Evolutionary conservation across 2,888 invertebrate genomes (phyloP).

Genomic region (Chymomyza amoena): DNA sequence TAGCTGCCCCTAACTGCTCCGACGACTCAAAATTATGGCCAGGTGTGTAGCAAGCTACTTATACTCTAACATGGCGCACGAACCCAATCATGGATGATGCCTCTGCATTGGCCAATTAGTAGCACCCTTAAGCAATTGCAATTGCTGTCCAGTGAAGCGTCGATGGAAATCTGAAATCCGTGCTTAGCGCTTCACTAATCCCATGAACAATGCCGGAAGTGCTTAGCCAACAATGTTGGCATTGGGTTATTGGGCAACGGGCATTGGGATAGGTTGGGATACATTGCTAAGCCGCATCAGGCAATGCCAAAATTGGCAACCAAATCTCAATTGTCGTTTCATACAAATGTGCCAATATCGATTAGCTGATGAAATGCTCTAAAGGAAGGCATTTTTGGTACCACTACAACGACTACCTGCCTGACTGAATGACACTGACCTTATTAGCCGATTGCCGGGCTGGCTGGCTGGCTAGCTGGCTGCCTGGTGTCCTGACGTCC

Average conservation of each 20-base stretch:
- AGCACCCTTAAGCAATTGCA: conserved; percentile 1
- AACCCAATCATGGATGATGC: not conserved
- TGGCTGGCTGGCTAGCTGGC: not conserved
- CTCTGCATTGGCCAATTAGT: not conserved
- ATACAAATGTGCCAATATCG: not conserved
- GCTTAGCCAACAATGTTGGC: not conserved
- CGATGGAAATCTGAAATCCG: not conserved
- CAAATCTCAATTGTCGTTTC: not conserved
- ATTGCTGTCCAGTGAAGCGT: not conserved
- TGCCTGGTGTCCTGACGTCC: not conserved
- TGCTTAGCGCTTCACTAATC: not conserved
- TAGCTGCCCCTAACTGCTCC: not conserved
- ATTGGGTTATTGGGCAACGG: not conserved
- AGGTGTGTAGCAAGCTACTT: not conserved
- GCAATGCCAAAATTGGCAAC: not conserved
- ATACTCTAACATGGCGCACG: not conserved
- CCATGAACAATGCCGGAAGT: conserved; percentile 1
- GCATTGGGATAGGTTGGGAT: not conserved
- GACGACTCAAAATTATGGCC: not conserved
- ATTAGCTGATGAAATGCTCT: not conserved
- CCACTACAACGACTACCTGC: not conserved
- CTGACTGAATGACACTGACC: not conserved
- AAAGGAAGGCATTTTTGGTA: not conserved
- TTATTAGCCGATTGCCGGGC: conserved; percentile 3
- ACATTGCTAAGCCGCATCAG: conserved; percentile 1